Evolutionary conservation across 2,888 invertebrate genomes (phyloP), one percentile per base, ranked within the genome.

Genomic region (Scrobipalpa atriplicella): DNA sequence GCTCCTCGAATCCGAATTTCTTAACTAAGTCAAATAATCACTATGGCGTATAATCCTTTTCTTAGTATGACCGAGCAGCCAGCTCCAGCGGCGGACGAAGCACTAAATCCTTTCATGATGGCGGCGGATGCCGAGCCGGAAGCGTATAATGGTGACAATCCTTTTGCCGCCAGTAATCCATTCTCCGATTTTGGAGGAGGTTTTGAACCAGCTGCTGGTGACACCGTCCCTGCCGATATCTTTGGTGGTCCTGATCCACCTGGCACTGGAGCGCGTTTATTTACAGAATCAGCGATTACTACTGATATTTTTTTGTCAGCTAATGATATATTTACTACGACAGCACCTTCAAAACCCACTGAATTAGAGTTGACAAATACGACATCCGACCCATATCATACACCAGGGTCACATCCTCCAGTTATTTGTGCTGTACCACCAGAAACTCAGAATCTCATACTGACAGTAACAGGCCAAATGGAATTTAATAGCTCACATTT

Each of bases 401-500:
- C 13, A 0, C 52, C 64, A 39, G 47, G 41, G 1, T n/a, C 39
- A 10, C 70, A 71, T 11, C 72, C 75, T 16, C 94, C 94, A 51
- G 90, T 94, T 0, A 82, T 93, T 2, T 94, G 95, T 16, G 95
- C 95, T 5, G 94, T 96, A 21, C 95, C 96, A 0, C 94, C 95
- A 70, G 96, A 97, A 84, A 98, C 98, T 0, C 97, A 97, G 89
- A 97, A 97, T 79, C 90, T 98, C 21, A 95, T 98, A 62, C 94
- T 96, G 73, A 96, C 96, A 41, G 97, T 98, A 0, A 97, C 98
- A 47, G 97, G 97, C 1, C 97, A 97, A 66, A 95, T 98, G 95
- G 97, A 98, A 79, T 96, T 97, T 63, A 96, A 97, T 0, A 97
- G 97, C 75, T 96, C 96, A 3, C 96, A 97, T 79, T 89, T 98